These are phyloP conservation scores for Forbesichthys agassizii DNA, from an alignment of 2,113 vertebrate species.

Conservation along the genomic window DNA sequence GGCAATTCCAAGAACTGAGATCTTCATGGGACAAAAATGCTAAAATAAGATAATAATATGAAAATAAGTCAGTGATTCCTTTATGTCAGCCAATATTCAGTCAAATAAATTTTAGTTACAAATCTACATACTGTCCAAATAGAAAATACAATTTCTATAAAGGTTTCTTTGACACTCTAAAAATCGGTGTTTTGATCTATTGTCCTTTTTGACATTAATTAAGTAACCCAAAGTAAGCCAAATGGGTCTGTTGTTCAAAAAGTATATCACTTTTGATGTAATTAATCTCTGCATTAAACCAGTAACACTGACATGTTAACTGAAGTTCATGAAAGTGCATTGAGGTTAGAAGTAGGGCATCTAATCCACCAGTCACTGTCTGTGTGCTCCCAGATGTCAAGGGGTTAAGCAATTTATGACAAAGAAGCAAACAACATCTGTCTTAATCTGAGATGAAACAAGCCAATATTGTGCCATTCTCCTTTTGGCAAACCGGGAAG, in stretches of 20 bases:
- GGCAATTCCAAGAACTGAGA: conserved; percentile 50
- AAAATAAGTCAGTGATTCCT: conserved; percentile 27
- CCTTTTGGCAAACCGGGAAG: conserved; percentile 33
- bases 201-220: not conserved
- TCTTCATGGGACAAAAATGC: conserved; percentile 42
- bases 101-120: not conserved
- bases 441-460: conserved; percentile 59
- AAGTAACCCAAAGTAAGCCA: not conserved
- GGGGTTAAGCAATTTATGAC: conserved; percentile 50
- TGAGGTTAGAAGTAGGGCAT: conserved; percentile 1
- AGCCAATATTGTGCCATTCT: conserved; percentile 40
- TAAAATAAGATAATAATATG: not conserved
- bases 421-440: conserved; percentile 59
- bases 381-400: conserved; percentile 55
- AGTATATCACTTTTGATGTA: conserved; percentile 5
- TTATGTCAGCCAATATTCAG: not conserved
- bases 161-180: no score
- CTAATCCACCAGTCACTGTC: conserved; percentile 43
- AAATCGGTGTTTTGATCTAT: not conserved
- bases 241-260: not conserved
- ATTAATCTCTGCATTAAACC: not conserved
- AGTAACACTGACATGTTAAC: conserved; percentile 7
- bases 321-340: conserved; percentile 22
- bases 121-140: no score
- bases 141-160: no score